These are phyloP conservation scores for Machimus atricapillus DNA, from an alignment of 2,888 invertebrate species.

Conservation along the genomic window DNA sequence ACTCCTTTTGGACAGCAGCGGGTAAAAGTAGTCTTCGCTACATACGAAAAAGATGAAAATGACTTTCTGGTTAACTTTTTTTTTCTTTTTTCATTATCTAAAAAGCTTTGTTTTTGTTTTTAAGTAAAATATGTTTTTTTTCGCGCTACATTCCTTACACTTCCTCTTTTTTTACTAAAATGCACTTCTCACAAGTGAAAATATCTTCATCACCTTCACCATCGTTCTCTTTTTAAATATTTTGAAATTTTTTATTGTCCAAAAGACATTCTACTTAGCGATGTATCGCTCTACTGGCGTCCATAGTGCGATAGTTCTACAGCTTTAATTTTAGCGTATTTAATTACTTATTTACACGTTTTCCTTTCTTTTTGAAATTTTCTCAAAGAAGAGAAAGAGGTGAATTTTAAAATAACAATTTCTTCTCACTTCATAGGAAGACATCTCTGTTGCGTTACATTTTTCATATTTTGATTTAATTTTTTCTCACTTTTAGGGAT, in stretches of 20 bases:
- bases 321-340: neutral
- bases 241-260: conserved; percentile 21
- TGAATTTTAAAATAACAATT: neutral
- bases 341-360: neutral
- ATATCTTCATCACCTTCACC: neutral
- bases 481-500: neutral
- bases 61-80: neutral
- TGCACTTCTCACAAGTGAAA: neutral
- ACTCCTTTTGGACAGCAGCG: neutral
- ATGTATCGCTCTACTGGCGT: neutral
- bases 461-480: neutral
- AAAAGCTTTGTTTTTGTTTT: conserved; percentile 6
- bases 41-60: neutral
- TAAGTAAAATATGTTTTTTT: conserved; percentile 6
- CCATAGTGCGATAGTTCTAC: neutral
- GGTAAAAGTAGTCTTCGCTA: neutral
- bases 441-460: neutral
- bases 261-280: conserved; percentile 22
- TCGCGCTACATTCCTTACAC: neutral
- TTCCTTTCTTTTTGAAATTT: neutral
- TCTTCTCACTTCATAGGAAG: neutral
- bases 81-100: conserved; percentile 3
- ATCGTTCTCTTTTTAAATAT: neutral
- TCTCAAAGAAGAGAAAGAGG: neutral
- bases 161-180: neutral